Evolutionary conservation across 2,888 invertebrate species (phyloP).

Genomic region (Cheilosia vernalis): DNA sequence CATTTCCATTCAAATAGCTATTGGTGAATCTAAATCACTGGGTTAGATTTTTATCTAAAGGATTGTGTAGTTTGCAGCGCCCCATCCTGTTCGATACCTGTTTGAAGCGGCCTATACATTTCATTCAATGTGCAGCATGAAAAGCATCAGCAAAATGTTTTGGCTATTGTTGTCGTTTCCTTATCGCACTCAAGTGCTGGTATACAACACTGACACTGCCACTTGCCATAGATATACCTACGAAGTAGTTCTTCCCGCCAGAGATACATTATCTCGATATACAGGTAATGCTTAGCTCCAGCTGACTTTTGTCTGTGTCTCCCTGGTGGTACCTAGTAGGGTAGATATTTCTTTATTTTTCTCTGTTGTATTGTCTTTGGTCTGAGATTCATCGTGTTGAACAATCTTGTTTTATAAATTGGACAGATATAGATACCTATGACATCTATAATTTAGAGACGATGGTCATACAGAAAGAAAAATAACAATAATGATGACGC

Average conservation of each 20-base stretch:
- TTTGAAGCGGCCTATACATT: constrained; percentile 19
- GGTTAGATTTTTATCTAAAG: constrained; percentile 74
- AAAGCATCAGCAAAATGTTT: constrained; percentile 54
- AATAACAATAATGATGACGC: constrained; percentile 36
- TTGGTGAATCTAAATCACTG: constrained; percentile 64
- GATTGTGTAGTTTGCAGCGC: constrained; percentile 59
- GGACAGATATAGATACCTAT: constrained; percentile 73
- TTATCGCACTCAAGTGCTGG: constrained; percentile 47
- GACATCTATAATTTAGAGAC: constrained; percentile 61
- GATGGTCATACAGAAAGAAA: constrained; percentile 32
- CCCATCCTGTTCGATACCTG: constrained; percentile 49
- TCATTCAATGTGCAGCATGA: constrained; percentile 23
- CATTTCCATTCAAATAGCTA: constrained; percentile 57
- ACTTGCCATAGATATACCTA: constrained; percentile 47
- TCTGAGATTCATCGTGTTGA: constrained; percentile 69
- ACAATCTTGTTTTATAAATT: constrained; percentile 74
- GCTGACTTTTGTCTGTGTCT: constrained; percentile 49
- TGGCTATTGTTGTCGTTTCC: constrained; percentile 63
- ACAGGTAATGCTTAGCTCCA: constrained; percentile 47
- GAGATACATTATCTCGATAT: constrained; percentile 59
- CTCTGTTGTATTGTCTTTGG: constrained; percentile 35
- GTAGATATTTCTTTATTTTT: not conserved
- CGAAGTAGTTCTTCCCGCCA: constrained; percentile 22
- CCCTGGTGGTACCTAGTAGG: not conserved
- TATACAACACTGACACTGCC: constrained; percentile 65